These are phyloP conservation scores for Ryuthela nishihirai DNA, from an alignment of 2,888 invertebrate species.

Conservation along the genomic window DNA sequence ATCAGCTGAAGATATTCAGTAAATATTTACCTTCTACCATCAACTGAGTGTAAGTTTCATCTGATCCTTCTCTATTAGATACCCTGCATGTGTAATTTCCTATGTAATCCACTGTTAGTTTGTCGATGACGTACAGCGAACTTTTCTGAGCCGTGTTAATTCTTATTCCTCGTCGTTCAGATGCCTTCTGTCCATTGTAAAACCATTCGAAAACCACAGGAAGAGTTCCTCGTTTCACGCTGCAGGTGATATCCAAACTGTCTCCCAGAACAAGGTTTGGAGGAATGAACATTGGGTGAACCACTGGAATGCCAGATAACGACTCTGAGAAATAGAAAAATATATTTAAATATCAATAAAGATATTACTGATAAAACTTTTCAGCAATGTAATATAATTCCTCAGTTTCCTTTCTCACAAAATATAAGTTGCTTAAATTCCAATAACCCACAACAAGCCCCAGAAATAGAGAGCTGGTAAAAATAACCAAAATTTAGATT, in stretches of 20 bases:
- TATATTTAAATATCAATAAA: too few relatives aligned
- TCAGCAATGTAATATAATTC: too few relatives aligned
- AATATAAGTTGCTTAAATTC: too few relatives aligned
- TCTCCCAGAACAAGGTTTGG: slow-evolving; percentile 25
- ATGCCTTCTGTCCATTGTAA: slow-evolving; percentile 7
- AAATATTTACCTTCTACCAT: slow-evolving; percentile 24
- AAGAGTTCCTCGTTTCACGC: slow-evolving; percentile 14
- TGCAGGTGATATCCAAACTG: slow-evolving; percentile 15
- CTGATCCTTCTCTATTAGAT: slow-evolving; percentile 9
- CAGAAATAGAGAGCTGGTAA: too few relatives aligned
- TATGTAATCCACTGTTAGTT: slow-evolving; percentile 9
- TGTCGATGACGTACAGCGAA: slow-evolving; percentile 13
- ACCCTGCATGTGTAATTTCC: slow-evolving; percentile 29
- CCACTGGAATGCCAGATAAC: slow-evolving; percentile 1
- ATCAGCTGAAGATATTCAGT: too few relatives aligned
- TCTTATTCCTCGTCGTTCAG: slow-evolving; percentile 1
- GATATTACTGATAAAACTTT: too few relatives aligned
- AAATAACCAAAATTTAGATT: too few relatives aligned
- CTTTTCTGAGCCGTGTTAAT: slow-evolving; percentile 13
- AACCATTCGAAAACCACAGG: slow-evolving; percentile 27
- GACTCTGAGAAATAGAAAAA: too few relatives aligned
- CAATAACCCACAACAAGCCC: too few relatives aligned
- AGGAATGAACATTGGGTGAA: slow-evolving; percentile 21
- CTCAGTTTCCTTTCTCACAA: too few relatives aligned
- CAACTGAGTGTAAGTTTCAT: neutral